Evolutionary conservation across 2,888 invertebrate genomes (phyloP).

Genomic region (Dioctria linearis): DNA sequence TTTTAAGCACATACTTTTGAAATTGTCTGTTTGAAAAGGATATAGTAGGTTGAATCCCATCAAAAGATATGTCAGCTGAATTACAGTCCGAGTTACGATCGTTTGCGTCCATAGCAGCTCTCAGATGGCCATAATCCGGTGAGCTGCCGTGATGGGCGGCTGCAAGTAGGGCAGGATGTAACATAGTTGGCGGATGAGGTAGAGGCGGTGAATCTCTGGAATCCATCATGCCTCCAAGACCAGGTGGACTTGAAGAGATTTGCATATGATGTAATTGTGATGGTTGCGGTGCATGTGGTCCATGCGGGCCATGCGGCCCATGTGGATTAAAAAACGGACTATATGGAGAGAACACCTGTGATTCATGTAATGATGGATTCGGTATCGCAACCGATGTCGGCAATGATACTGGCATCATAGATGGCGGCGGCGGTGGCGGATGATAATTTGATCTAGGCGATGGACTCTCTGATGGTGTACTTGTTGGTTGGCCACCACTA

Average conservation of each 20-base stretch:
- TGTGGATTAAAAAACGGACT: conserved; percentile 87
- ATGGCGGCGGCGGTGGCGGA: conserved; percentile 78
- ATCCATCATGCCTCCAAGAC: conserved; percentile 76
- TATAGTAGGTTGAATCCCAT: conserved; percentile 95
- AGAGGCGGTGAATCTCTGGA: conserved; percentile 88
- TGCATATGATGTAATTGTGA: conserved; percentile 71
- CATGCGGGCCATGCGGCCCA: conserved; percentile 73
- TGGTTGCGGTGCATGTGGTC: conserved; percentile 70
- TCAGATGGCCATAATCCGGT: conserved; percentile 84
- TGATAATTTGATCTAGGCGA: conserved; percentile 79
- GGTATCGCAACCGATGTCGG: conserved; percentile 97
- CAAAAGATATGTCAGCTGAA: conserved; percentile 91
- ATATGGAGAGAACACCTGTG: conserved; percentile 93
- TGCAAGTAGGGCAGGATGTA: conserved; percentile 88
- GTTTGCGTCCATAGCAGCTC: conserved; percentile 84
- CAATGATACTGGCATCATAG: conserved; percentile 89
- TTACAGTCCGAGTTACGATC: conserved; percentile 93
- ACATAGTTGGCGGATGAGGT: conserved; percentile 86
- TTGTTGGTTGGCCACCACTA: conserved; percentile 66
- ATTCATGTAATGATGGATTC: conserved; percentile 95
- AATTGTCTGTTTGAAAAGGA: conserved; percentile 83
- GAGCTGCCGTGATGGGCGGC: conserved; percentile 87
- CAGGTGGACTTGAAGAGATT: conserved; percentile 74
- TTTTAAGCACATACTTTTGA: conserved; percentile 57
- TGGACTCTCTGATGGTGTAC: conserved; percentile 74